A percentile compares a stretch with the other conserved stretches of the same genome.
These are phyloP conservation scores for Pogonus chalceus DNA, from an alignment of 1,140 invertebrate species.

Conservation along the genomic window DNA sequence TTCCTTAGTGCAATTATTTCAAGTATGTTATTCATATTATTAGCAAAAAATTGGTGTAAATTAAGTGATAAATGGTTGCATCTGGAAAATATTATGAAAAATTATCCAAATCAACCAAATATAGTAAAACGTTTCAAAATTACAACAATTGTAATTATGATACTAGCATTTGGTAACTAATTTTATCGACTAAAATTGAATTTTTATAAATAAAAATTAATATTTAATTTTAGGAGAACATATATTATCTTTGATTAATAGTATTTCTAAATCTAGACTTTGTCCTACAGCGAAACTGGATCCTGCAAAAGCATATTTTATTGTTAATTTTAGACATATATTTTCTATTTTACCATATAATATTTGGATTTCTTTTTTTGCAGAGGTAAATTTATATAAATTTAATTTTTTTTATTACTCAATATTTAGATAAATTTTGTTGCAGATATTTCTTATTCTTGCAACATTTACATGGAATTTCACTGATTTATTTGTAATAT, in stretches of 20 bases:
- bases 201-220: background rate
- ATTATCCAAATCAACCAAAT: constrained; percentile 15
- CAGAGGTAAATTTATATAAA: constrained; percentile 17
- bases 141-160: constrained; percentile 18
- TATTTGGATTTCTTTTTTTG: constrained; percentile 19
- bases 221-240: constrained; percentile 22
- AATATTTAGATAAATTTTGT: constrained; percentile 12
- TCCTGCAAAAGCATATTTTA: constrained; percentile 21
- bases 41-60: constrained; percentile 17
- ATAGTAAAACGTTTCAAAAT: constrained; percentile 19
- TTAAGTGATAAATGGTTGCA: constrained; percentile 22
- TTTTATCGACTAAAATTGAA: background rate
- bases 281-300: constrained; percentile 17
- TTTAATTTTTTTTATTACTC: background rate
- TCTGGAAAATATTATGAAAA: constrained; percentile 24
- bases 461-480: constrained; percentile 60
- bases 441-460: constrained; percentile 43
- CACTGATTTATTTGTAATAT: constrained; percentile 53
- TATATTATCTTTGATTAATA: constrained; percentile 21
- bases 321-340: constrained; percentile 21
- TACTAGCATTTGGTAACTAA: constrained; percentile 19
- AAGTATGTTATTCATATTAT: constrained; percentile 18
- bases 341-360: constrained; percentile 20
- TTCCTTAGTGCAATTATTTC: constrained; percentile 18
- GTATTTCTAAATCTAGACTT: constrained; percentile 10